Base-by-base conservation (phyloP, 30 jellyfish, hydroid and myxozoan genomes). In the Cassiopea andromeda region DNA sequence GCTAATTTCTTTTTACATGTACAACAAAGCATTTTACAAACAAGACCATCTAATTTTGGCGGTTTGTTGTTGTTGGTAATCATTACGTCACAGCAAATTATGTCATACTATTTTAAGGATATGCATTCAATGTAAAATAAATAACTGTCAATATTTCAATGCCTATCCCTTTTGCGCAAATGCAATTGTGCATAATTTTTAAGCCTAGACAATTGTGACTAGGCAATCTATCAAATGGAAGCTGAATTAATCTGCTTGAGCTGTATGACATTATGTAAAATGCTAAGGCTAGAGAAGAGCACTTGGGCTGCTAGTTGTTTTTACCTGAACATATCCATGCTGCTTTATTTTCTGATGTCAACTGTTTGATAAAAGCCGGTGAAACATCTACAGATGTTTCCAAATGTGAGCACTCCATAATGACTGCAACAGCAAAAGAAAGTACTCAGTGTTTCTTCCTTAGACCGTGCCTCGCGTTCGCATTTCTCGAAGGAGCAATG, bases 261-360 rank as follows among this genome's bases (percentile, higher is more conserved):
- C 49, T 60, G 72, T 46, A 61, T 54, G 90, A n/a, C 82, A 69
- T 76, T 14, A 75, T 85, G 46, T 27, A 46, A 16, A 12, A 18
- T 54, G 87, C 76, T 80, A 45, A 73, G 64, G 7, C 64, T 10
- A 3, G 17, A 5, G 38, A 27, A 74, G 60, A 44, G 73, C 70
- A 73, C 27, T 64, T 2, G 43, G 43, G 44, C 48, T 64, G 14
- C 3, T 46, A 90, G 18, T 4, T 43, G 17, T 8, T 5, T 72
- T 66, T 84, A 94, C 98, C 97, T 80, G 97, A 69, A 73, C 98
- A 94, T 0, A 88, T 90, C 98, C 98, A 94, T 50, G 94, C 57
- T 13, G 89, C 17, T 66, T 90, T 76, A 70, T 90, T 94, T 74
- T 85, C 97, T 44, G 85, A 50, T 10, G 93, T 94, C 1, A 94